Percentiles rank a stretch among this genome's conserved stretches.
phyloP scores from a whole-genome alignment of 2,113 vertebrate genomes.

The Psittacula cyanocephala region DNA sequence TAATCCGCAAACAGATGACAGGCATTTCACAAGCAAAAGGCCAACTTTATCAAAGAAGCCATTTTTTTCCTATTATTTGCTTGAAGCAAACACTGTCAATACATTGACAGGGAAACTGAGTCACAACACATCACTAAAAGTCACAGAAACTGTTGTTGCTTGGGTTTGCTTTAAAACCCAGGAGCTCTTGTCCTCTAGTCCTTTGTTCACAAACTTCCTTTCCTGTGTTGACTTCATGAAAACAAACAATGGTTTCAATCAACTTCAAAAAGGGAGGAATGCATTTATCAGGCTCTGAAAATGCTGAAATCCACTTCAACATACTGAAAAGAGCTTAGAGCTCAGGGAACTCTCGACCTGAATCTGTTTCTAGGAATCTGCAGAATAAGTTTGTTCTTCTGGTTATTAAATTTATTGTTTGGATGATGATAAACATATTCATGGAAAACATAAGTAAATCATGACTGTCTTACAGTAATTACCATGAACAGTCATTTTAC shows the following conservation, averaged over 20 bases:
- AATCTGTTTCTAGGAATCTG: conserved; percentile 16
- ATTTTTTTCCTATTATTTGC: neutral
- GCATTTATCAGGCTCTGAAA: neutral
- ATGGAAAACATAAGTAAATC: neutral
- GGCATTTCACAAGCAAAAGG: neutral
- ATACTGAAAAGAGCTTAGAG: neutral
- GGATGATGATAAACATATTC: neutral
- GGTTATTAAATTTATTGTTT: neutral
- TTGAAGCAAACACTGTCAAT: neutral
- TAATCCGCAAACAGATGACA: neutral
- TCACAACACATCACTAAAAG: neutral
- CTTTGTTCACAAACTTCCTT: neutral
- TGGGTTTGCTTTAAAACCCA: neutral
- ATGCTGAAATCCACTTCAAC: neutral
- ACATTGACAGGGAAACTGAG: neutral
- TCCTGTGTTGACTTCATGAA: neutral
- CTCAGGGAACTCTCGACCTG: neutral
- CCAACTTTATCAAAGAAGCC: neutral
- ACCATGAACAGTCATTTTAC: neutral
- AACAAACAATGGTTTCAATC: neutral
- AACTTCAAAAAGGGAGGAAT: neutral
- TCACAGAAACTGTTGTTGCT: neutral
- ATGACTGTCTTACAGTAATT: neutral
- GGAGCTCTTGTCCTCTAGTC: neutral
- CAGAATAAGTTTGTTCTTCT: neutral